Evolutionary conservation across 2,888 invertebrate species (phyloP), one percentile per base, ranked within the genome.

Genomic region (Hemaris fuciformis): DNA sequence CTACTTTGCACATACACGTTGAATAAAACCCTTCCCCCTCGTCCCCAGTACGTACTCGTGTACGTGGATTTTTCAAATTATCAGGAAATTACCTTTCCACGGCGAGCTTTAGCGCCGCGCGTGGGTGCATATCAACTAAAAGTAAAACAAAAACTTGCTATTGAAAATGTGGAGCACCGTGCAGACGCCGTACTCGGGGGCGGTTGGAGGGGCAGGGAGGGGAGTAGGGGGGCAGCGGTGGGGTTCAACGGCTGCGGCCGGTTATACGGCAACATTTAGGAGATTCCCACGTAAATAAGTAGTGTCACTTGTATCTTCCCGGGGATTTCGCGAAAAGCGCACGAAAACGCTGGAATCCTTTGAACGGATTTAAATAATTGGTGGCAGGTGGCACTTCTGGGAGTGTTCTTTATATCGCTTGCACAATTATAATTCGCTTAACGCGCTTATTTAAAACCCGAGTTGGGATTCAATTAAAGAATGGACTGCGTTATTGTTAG

Each of bases 131-230:
- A 59, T 59, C 59, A 53, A 25, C 60, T 34, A 48, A 41, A 60
- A 60, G 34, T 31, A 60, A 60, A 60, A 60, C 60, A 60, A 60
- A 60, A 60, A 25, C 15, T 48, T 42, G 53, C 53, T 60, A 60
- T 60, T 48, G 53, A 60, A 60, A 60, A 53, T 60, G 60, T 53
- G 53, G 60, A 59, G 18, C 59, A 43, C 25, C 59, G 59, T 59
- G 18, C 53, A 31, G 31, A 31, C 53, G 53, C 31, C 53, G 31
- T 53, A 31, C 8, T 53, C 27, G 53, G 27, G 18, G 27, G 27
- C 27, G n/a, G n/a, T n/a, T n/a, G 15, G 10, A 18, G 18, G 7
- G 53, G 53, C n/a, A n/a, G n/a, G 1, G 3, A 18, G 15, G 31
- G 48, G 48, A 4, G 27, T 27, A 27, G 31, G 53, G 53, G 1